These are phyloP conservation scores for Sphyrna mokarran DNA, from an alignment of 2,113 vertebrate species.

Conservation along the genomic window DNA sequence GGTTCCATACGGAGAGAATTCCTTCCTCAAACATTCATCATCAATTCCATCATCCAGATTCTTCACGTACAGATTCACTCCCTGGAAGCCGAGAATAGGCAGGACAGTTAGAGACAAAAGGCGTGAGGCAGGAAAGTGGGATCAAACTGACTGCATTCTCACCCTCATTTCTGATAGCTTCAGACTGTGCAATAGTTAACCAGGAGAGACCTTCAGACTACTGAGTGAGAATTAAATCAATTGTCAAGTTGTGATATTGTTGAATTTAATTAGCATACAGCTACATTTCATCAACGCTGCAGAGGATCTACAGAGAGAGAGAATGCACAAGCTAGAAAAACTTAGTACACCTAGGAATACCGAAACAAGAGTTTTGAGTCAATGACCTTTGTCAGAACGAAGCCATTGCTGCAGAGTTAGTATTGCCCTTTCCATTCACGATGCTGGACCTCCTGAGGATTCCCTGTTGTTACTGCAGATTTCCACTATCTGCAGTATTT, in stretches of 20 bases:
- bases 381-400: background rate
- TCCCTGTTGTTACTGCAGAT: background rate
- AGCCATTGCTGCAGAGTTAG: background rate
- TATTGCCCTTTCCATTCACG: no score
- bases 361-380: no score
- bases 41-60: conserved; percentile 88
- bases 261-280: background rate
- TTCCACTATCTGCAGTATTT: background rate
- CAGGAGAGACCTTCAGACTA: background rate
- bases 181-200: no score
- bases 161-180: no score
- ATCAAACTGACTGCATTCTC: background rate
- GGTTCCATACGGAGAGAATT: conserved; percentile 87
- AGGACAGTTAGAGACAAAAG: background rate
- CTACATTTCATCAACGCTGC: background rate
- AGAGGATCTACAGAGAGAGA: background rate
- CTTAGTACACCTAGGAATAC: no score
- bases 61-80: conserved; percentile 93
- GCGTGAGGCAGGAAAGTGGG: background rate
- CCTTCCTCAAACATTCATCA: conserved; percentile 79
- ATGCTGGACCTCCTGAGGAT: background rate
- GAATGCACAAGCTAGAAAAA: no score
- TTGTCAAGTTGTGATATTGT: background rate
- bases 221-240: background rate
- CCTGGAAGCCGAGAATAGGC: conserved; percentile 56